Evolutionary conservation across 2,797 vertebrate genomes (phyloP).

Genomic region (Urocyon cinereoargenteus): DNA sequence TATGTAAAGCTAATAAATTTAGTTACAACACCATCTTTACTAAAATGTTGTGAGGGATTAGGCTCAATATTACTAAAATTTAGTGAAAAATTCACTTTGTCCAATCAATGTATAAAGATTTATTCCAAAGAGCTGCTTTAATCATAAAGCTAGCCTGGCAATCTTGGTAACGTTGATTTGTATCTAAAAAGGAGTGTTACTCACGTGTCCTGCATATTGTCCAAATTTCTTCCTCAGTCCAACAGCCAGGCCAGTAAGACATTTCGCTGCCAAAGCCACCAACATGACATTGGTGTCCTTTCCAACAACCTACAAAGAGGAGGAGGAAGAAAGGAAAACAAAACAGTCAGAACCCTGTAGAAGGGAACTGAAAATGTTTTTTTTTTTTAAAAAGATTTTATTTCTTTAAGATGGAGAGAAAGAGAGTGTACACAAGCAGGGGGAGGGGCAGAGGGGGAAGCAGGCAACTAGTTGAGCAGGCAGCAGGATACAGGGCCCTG

Average conservation of each 20-base stretch:
- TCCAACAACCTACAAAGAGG: constrained; percentile 93
- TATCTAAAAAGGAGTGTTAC: constrained; percentile 80
- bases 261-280: constrained; percentile 97
- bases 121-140: constrained; percentile 58
- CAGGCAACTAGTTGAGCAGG: too few species aligned
- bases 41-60: constrained; percentile 33
- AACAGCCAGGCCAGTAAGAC: constrained; percentile 93
- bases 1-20: constrained; percentile 25
- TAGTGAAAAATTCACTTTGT: constrained; percentile 42
- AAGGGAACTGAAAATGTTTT: background rate
- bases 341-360: background rate
- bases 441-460: too few species aligned
- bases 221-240: constrained; percentile 99
- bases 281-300: constrained; percentile 99
- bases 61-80: constrained; percentile 23
- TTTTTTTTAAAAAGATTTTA: too few species aligned
- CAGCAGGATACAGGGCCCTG: too few species aligned
- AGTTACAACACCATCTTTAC: constrained; percentile 24
- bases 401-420: too few species aligned
- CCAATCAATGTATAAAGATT: background rate
- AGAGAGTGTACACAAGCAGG: too few species aligned
- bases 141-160: background rate
- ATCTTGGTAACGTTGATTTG: constrained; percentile 47
- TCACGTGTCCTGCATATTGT: constrained; percentile 96
- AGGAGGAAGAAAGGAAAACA: constrained; percentile 30